phyloP scores from a whole-genome alignment of 2,888 invertebrate species.

The Leptinotarsa juncta region DNA sequence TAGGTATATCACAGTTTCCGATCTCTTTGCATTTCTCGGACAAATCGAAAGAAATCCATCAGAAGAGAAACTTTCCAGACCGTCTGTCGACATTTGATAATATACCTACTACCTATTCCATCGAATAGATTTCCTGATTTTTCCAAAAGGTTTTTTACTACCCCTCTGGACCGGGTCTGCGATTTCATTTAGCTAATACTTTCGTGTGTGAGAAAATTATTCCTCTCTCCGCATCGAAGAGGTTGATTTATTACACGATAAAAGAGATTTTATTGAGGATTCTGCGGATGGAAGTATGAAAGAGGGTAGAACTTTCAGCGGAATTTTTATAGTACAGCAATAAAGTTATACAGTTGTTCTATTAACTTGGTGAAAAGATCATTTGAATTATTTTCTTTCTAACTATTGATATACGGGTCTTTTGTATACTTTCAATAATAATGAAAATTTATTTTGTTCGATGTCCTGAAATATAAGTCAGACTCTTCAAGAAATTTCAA shows the following conservation, averaged over 20 bases:
- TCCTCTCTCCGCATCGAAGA: background rate
- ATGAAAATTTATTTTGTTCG: too few species aligned
- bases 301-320: background rate
- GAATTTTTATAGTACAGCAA: background rate
- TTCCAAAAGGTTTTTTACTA: constrained; percentile 32
- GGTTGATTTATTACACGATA: background rate
- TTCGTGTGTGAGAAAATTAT: constrained; percentile 6
- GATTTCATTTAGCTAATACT: constrained; percentile 2
- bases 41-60: constrained; percentile 49
- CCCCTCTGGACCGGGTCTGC: constrained; percentile 5
- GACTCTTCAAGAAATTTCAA: too few species aligned
- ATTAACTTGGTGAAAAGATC: background rate
- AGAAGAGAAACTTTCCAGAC: constrained; percentile 51
- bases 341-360: background rate
- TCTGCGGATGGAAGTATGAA: background rate
- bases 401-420: too few species aligned
- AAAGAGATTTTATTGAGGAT: background rate
- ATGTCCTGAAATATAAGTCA: too few species aligned
- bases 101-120: constrained; percentile 39
- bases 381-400: background rate
- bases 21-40: constrained; percentile 45
- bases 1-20: constrained; percentile 3
- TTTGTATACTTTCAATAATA: background rate
- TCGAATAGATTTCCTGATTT: constrained; percentile 34
- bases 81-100: constrained; percentile 48